Evolutionary conservation across 1,140 invertebrate species (phyloP), one percentile per base, ranked within the genome.

Genomic region (Anastrepha obliqua): DNA sequence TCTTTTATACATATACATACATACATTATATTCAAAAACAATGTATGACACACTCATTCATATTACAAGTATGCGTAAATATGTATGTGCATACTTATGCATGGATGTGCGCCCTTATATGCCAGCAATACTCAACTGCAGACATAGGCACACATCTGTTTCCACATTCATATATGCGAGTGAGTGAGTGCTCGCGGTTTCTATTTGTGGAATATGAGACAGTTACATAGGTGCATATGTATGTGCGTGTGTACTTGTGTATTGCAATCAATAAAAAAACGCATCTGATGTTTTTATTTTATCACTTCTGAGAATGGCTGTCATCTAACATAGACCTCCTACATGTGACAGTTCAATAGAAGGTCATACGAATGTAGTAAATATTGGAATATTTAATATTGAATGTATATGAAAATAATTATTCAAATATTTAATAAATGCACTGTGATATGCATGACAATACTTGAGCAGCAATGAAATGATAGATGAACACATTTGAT

Each of bases 251-350:
- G 29, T 29, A 29, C 29, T 29, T 29, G 29, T 29, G 29, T 1
- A 29, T 29, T 44, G 67, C 44, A 74, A 74, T 74, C 67, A 74
- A 47, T 74, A 17, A 74, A 74, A 29, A 74, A 74, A 74, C 5
- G 67, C 67, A 47, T 17, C 42, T 74, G 42, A 44, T 74, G 11
- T 74, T 74, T 74, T 47, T 42, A 29, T 29, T 29, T 29, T 29
- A 29, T 29, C 29, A 29, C 1, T 29, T 29, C 29, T 29, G 29
- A 29, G 29, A 29, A 29, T 29, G 29, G 29, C 29, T 29, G 29
- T 29, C 29, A 29, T 29, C 29, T 29, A 29, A 29, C 29, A 39
- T 67, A 29, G 0, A 11, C 1, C 29, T 13, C 9, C 39, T n/a
- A n/a, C n/a, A 67, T 42, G 39, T 65, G 65, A 13, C 29, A 29